Evolutionary conservation across 2,888 invertebrate genomes (phyloP), one percentile per base, ranked within the genome.

Genomic region (Torymus aiolomorphi): DNA sequence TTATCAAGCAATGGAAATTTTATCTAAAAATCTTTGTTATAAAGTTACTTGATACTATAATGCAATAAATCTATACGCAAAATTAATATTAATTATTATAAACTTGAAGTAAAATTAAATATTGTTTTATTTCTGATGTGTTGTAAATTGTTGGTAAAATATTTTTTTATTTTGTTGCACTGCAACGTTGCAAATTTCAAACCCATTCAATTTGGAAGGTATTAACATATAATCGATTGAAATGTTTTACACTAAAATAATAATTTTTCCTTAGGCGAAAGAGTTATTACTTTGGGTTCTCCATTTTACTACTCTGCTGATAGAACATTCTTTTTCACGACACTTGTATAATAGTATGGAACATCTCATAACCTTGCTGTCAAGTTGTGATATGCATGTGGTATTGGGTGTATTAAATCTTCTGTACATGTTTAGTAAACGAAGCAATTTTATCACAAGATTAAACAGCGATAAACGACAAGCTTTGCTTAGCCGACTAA

Each of bases 301-400:
- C 54, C 94, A 95, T 87, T 96, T 97, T 88, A 96, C 96, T 65
- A 95, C 96, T 0, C 91, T 96, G 83, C 92, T 97, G 73, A 96
- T 97, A 86, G 96, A 97, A 90, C 96, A 97, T 91, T 96, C 96
- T 84, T 96, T 96, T 89, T 96, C 96, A 16, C 92, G 96, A 74
- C 96, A 96, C 90, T 92, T 96, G 83, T 97, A 97, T 92, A 96
- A 95, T 91, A 96, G 96, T 59, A 95, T 96, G 93, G 96, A 96
- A 91, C 95, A 96, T 89, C 91, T 97, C 83, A 94, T 95, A 70
- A 93, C 94, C 56, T 91, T 97, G 83, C 90, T 97, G 85, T 94
- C 95, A 79, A 96, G 96, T 71, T 95, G 94, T 89, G 95, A 96
- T 88, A 95, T 97, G 94, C 94, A 95, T 84, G 93, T 96, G 72